phyloP scores from a whole-genome alignment of 2,797 vertebrate genomes.

The Galagoides demidoff region DNA sequence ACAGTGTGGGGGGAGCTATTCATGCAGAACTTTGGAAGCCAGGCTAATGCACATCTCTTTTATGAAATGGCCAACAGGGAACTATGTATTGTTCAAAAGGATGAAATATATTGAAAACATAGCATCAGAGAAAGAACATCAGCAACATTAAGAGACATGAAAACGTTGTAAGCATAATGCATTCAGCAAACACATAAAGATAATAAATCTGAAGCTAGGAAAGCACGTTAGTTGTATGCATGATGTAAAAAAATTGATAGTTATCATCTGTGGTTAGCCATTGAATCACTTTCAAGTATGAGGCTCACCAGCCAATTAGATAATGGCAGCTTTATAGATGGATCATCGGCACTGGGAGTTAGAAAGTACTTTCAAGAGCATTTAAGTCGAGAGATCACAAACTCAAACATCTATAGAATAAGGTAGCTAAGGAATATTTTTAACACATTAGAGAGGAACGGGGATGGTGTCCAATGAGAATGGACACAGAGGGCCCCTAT shows the following conservation, averaged over 20 bases:
- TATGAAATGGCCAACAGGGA: slow-evolving; percentile 36
- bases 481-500: not conserved
- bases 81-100: slow-evolving; percentile 11
- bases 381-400: not conserved
- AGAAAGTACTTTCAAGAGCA: not conserved
- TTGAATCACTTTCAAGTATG: not conserved
- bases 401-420: not conserved
- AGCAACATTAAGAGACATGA: slow-evolving; percentile 14
- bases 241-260: not conserved
- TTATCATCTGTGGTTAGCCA: not conserved
- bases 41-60: slow-evolving; percentile 28
- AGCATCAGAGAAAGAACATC: not conserved
- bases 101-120: slow-evolving; percentile 16
- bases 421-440: not conserved
- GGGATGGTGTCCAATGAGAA: not conserved
- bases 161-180: not conserved
- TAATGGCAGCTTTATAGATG: not conserved
- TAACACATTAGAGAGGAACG: not conserved
- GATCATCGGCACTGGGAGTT: not conserved
- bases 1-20: not conserved
- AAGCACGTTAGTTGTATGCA: not conserved
- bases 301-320: not conserved
- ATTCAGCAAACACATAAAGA: slow-evolving; percentile 23
- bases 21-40: not conserved
- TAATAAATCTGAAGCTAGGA: slow-evolving; percentile 9